Evolutionary conservation across 2,888 invertebrate genomes (phyloP).

Genomic region (Drosophila sordidula): DNA sequence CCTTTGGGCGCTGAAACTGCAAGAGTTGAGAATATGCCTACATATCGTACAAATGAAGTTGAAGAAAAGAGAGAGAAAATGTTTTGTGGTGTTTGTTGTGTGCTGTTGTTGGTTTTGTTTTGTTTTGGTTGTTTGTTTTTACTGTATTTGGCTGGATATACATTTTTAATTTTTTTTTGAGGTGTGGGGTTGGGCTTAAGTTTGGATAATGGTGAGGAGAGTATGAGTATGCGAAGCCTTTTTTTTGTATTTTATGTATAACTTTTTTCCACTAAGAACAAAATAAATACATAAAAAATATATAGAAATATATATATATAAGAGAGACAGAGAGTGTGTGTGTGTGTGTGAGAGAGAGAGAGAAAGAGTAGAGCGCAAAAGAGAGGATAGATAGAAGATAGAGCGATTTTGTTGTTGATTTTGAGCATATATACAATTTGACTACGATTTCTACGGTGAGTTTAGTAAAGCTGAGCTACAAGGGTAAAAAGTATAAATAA

Average conservation of each 20-base stretch:
- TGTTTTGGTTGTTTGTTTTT: constrained; percentile 43
- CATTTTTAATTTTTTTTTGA: background rate
- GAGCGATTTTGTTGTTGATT: constrained; percentile 52
- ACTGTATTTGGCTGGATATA: constrained; percentile 13
- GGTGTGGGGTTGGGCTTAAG: constrained; percentile 14
- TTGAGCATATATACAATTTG: constrained; percentile 80
- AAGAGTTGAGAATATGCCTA: constrained; percentile 33
- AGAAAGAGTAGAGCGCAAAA: constrained; percentile 18
- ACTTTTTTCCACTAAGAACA: constrained; percentile 72
- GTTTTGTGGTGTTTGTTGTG: constrained; percentile 40
- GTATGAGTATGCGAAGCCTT: constrained; percentile 83
- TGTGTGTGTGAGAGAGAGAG: constrained; percentile 36
- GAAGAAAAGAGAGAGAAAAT: constrained; percentile 22
- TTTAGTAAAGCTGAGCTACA: constrained; percentile 81
- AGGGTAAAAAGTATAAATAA: constrained; percentile 40
- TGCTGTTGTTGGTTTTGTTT: constrained; percentile 24
- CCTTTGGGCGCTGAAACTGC: constrained; percentile 40
- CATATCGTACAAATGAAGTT: constrained; percentile 26
- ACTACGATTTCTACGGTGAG: constrained; percentile 74
- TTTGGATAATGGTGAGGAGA: constrained; percentile 54
- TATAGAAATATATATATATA: constrained; percentile 50
- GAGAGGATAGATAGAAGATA: constrained; percentile 31
- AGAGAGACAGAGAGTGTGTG: constrained; percentile 31
- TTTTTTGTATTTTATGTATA: constrained; percentile 67
- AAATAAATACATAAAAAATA: constrained; percentile 65